A percentile compares a stretch with the other conserved stretches of the same genome.
Conservation (phyloP, 2,113 vertebrate genomes). For the Catharus minimus region DNA sequence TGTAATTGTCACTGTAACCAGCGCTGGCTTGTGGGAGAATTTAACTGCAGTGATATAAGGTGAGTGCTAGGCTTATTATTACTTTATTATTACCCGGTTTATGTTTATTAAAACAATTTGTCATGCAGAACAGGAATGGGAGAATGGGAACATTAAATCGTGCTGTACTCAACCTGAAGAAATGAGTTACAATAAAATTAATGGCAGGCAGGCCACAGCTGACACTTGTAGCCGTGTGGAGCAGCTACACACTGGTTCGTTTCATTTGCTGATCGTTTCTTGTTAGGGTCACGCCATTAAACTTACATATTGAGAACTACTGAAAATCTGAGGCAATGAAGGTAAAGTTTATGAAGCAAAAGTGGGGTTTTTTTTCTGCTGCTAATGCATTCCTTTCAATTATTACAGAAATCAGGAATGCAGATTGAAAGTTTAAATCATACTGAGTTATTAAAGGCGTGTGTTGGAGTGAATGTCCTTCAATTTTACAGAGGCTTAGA, state of each 20-base stretch:
- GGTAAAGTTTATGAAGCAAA: constrained; percentile 75
- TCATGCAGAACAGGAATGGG: constrained; percentile 99
- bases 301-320: constrained; percentile 86
- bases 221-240: constrained; percentile 75
- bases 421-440: constrained; percentile 68
- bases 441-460: constrained; percentile 59
- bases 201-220: constrained; percentile 81
- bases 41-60: constrained; percentile 99
- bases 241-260: constrained; percentile 84
- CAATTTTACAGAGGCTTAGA: constrained; percentile 72
- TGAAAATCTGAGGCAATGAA: constrained; percentile 76
- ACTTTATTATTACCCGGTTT: constrained; percentile 99
- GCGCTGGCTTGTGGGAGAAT: constrained; percentile 94
- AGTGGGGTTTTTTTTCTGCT: constrained; percentile 39
- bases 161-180: constrained; percentile 91
- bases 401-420: constrained; percentile 66
- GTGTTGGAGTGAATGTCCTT: constrained; percentile 53
- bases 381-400: constrained; percentile 76
- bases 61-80: constrained; percentile 99
- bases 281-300: constrained; percentile 92
- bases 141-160: constrained; percentile 98
- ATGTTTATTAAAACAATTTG: constrained; percentile 99
- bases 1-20: constrained; percentile 98
- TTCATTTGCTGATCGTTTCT: constrained; percentile 92
- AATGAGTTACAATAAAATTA: constrained; percentile 96